A percentile compares a stretch with the other conserved stretches of the same genome.
Conservation (phyloP, 2,797 vertebrate genomes). For the Acanthornis magna region DNA sequence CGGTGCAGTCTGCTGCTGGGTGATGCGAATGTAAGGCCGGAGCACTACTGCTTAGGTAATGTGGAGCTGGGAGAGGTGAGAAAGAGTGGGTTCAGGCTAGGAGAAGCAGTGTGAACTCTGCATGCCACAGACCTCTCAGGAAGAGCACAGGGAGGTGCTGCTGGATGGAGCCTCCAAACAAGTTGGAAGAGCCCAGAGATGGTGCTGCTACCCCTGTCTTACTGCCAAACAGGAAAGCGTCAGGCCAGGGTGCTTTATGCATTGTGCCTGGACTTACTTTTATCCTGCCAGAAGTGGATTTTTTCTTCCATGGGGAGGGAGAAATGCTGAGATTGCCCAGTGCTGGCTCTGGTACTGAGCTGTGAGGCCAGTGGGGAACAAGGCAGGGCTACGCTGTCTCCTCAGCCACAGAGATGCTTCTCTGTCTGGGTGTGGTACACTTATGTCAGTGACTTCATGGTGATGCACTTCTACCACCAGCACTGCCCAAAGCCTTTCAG, state of each 20-base stretch:
- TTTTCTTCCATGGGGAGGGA: not conserved
- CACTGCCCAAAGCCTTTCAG: not conserved
- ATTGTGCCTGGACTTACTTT: not conserved
- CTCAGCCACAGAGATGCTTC: not conserved
- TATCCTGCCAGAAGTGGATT: not conserved
- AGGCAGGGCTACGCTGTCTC: not conserved
- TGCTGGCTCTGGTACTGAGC: not conserved
- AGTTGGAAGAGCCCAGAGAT: not conserved
- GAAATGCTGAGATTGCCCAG: not conserved
- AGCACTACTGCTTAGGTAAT: not conserved
- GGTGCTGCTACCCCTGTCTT: not conserved
- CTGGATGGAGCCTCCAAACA: not conserved
- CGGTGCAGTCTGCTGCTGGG: not conserved
- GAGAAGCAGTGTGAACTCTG: not conserved
- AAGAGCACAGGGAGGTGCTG: not conserved
- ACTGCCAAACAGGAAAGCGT: not conserved
- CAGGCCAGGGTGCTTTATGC: not conserved
- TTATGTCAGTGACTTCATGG: not conserved
- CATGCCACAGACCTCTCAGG: accelerated
- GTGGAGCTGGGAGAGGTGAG: not conserved
- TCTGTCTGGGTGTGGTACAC: not conserved
- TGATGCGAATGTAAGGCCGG: not conserved
- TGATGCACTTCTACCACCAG: not conserved
- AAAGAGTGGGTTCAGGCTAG: not conserved
- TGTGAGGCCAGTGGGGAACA: not conserved